Evolutionary conservation across 2,113 vertebrate species (phyloP).

Genomic region (Emydura subglobosa): DNA sequence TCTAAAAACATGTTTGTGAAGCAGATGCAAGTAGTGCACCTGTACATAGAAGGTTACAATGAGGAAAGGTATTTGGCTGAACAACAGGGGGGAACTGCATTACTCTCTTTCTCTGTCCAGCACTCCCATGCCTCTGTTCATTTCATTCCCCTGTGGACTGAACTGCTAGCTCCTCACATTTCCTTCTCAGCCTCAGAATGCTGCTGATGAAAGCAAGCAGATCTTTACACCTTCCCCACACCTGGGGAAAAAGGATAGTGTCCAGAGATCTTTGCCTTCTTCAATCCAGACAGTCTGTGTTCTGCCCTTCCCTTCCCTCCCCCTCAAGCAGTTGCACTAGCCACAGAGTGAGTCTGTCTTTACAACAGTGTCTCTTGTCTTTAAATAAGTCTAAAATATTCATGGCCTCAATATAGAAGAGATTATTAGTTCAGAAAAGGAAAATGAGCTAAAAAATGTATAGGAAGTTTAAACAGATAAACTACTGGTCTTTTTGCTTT

Average conservation of each 20-base stretch:
- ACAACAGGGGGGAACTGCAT: not conserved
- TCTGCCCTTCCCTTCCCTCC: not conserved
- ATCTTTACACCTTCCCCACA: not conserved
- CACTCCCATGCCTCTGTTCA: not conserved
- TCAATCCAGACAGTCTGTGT: not conserved
- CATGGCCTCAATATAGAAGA: not conserved
- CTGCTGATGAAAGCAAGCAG: not conserved
- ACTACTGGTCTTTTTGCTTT: not conserved
- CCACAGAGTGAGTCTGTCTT: not conserved
- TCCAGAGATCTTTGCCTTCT: not conserved
- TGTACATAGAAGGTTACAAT: not conserved
- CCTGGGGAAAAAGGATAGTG: not conserved
- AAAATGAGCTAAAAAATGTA: not conserved
- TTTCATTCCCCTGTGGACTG: not conserved
- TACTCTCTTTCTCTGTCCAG: not conserved
- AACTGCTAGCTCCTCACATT: not conserved
- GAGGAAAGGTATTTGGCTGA: not conserved
- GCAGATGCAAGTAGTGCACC: not conserved
- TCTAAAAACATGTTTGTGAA: constrained; percentile 25
- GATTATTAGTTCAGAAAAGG: not conserved
- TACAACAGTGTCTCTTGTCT: not conserved
- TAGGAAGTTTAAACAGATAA: not conserved
- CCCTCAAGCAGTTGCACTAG: not conserved
- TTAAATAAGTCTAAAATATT: not conserved
- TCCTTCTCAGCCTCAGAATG: not conserved